Percentiles rank a stretch among this genome's conserved stretches.
Conservation (phyloP, 2,113 vertebrate genomes). For the Pitta sordida region DNA sequence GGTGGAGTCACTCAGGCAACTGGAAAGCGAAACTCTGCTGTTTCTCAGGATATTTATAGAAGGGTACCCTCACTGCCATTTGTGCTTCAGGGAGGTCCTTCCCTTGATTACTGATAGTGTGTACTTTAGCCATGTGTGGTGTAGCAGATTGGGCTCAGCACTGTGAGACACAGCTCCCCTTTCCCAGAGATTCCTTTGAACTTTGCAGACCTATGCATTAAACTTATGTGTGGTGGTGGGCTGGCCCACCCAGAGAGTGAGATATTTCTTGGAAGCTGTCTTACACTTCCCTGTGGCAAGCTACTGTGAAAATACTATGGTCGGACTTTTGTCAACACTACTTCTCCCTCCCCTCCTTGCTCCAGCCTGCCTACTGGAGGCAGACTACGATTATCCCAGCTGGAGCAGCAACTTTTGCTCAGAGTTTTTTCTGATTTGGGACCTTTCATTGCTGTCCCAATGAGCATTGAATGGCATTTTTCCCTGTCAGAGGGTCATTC, state of each 20-base stretch:
- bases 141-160: constrained; percentile 41
- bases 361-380: not conserved
- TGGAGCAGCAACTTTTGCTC: not conserved
- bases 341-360: not conserved
- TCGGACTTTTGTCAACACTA: not conserved
- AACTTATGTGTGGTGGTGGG: constrained; percentile 32
- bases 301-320: constrained; percentile 17
- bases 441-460: not conserved
- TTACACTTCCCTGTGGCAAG: constrained; percentile 20
- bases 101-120: constrained; percentile 71
- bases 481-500: constrained; percentile 23
- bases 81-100: constrained; percentile 74
- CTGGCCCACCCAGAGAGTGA: constrained; percentile 71
- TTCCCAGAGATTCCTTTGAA: constrained; percentile 69
- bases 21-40: constrained; percentile 59
- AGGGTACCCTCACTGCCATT: constrained; percentile 69
- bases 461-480: too few relatives aligned
- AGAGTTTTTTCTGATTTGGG: not conserved
- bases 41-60: constrained; percentile 75
- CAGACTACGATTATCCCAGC: not conserved
- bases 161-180: constrained; percentile 29
- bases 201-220: constrained; percentile 53
- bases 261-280: constrained; percentile 42
- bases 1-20: constrained; percentile 56
- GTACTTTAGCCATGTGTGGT: constrained; percentile 76